These are phyloP conservation scores for Chunga burmeisteri DNA, from an alignment of 2,113 vertebrate genomes.

Conservation along the genomic window DNA sequence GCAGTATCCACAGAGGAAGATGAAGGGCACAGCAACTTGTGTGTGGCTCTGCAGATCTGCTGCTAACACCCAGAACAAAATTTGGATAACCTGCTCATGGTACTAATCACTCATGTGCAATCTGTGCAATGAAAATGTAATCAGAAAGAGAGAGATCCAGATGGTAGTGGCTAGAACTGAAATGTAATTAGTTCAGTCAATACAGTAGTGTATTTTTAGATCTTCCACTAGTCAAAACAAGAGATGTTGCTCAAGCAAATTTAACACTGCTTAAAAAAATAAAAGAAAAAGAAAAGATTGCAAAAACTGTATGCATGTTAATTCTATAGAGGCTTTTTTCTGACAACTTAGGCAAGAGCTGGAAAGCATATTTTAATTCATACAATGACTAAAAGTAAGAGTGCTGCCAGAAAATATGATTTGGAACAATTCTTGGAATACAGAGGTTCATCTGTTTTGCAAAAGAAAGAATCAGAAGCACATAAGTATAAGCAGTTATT, in stretches of 20 bases:
- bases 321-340: constrained; percentile 51
- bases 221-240: constrained; percentile 54
- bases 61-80: constrained; percentile 29
- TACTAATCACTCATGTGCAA: constrained; percentile 27
- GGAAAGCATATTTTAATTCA: constrained; percentile 72
- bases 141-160: constrained; percentile 36
- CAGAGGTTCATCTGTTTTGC: constrained; percentile 78
- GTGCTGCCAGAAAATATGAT: constrained; percentile 73
- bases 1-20: not conserved
- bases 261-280: constrained; percentile 24
- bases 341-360: constrained; percentile 65
- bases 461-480: constrained; percentile 72
- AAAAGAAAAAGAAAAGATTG: not conserved
- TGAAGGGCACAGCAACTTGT: not conserved
- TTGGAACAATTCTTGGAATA: constrained; percentile 68
- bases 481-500: constrained; percentile 74
- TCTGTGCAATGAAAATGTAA: constrained; percentile 36
- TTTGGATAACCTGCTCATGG: constrained; percentile 6
- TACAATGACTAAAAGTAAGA: constrained; percentile 68
- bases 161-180: constrained; percentile 51
- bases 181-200: constrained; percentile 33
- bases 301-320: constrained; percentile 53
- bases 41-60: not conserved
- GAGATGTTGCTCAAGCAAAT: constrained; percentile 61
- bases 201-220: constrained; percentile 56